Base-by-base conservation (phyloP, 1,140 invertebrate genomes). In the Marisa cornuarietis region DNA sequence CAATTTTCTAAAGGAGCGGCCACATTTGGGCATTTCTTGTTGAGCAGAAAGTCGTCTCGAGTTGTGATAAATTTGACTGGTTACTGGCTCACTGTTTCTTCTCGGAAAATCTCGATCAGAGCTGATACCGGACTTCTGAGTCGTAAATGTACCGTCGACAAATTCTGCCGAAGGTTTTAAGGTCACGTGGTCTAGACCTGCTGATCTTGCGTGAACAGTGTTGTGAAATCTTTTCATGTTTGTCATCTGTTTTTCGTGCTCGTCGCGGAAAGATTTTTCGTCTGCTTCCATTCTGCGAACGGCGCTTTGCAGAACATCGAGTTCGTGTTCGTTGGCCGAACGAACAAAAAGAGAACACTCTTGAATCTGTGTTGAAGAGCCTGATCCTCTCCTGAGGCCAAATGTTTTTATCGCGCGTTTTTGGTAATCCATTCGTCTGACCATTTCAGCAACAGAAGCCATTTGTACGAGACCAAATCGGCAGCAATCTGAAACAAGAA, bases 231-330 rank as follows among this genome's bases (percentile, higher is more conserved):
- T 51, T 77, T 69, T 77, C 20, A 77, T 65, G 11, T 62, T 24
- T 42, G 63, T 65, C 63, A 77, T 10, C n/a, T 77, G 16, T 77
- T 69, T 77, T 8, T 42, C 2, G 76, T 77, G 76, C 49, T n/a
- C 76, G 20, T 68, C 76, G 0, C 65, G 54, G 51, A 77, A 77
- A 4, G 26, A 51, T 42, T 77, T 77, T 24, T 77, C 63, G 65
- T 68, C 63, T 5, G 76, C 63, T 20, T 77, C 76, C 76, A 77
- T 69, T 69, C 66, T 77, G 65, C 76, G 76, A 62, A 77, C n/a
- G 76, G 76, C 76, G 54, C 49, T 68, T 18, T 77, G 62, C 1
- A 77, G 76, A 11, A n/a, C 13, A 63, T 77, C 76, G 8, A 54
- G 49, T 10, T 77, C 42, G 26, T 54, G 76, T 16, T 77, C 76